phyloP scores from a whole-genome alignment of 2,888 invertebrate species.

The Carpatolechia fugitivella region DNA sequence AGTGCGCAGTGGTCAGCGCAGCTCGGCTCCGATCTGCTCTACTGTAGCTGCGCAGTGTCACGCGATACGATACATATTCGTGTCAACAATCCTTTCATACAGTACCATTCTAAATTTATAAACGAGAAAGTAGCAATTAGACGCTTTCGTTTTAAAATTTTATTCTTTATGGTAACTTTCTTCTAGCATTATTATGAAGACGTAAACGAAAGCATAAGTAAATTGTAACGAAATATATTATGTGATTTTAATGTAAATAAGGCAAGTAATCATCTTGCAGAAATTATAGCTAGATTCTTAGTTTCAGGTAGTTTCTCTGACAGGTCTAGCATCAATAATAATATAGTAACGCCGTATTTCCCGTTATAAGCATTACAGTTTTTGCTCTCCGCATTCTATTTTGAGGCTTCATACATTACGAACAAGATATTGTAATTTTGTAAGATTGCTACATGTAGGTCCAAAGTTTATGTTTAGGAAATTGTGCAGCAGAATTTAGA shows the following conservation, averaged over 20 bases:
- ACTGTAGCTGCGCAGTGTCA: conserved; percentile 29
- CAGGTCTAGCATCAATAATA: not conserved
- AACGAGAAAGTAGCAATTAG: conserved; percentile 44
- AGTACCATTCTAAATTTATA: conserved; percentile 42
- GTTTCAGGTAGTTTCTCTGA: not conserved
- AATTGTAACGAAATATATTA: conserved; percentile 11
- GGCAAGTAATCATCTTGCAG: no score
- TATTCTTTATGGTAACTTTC: conserved; percentile 27
- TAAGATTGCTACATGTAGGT: not conserved
- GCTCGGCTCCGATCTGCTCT: conserved; percentile 6
- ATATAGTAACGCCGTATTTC: not conserved
- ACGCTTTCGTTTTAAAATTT: conserved; percentile 42
- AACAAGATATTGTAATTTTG: not conserved
- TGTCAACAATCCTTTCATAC: conserved; percentile 35
- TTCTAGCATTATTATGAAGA: conserved; percentile 27
- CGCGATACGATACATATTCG: conserved; percentile 26
- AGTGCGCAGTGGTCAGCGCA: conserved; percentile 12
- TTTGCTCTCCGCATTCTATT: not conserved
- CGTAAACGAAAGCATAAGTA: conserved; percentile 25
- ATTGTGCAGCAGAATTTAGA: not conserved
- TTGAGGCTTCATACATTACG: not conserved
- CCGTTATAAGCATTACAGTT: not conserved
- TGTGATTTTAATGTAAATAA: conserved; percentile 11
- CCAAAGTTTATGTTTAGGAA: not conserved
- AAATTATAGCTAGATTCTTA: not conserved